Conservation (phyloP, 2,888 invertebrate species). For the Ennomos quercinarius region DNA sequence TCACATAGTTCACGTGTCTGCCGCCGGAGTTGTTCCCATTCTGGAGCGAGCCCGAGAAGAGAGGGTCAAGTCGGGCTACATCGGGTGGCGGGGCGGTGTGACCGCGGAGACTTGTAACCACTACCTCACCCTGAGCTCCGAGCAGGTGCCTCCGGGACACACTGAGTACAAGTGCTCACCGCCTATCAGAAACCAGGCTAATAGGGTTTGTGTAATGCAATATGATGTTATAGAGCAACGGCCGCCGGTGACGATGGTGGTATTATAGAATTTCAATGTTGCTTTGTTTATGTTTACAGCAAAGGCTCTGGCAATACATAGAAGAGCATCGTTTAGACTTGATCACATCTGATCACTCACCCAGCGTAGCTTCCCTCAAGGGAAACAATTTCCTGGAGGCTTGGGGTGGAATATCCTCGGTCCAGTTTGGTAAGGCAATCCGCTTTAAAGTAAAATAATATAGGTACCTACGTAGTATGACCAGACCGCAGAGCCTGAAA, state of each 20-base stretch:
- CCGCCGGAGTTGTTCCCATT: conserved; percentile 82
- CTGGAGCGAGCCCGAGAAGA: conserved; percentile 74
- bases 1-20: conserved; percentile 87
- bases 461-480: too few relatives aligned
- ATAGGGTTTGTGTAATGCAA: conserved; percentile 78
- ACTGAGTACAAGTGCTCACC: conserved; percentile 89
- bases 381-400: conserved; percentile 86
- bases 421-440: conserved; percentile 85
- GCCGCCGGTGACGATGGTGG: too few relatives aligned
- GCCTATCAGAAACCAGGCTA: conserved; percentile 85
- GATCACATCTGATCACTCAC: conserved; percentile 87
- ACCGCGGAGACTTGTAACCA: conserved; percentile 89
- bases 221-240: neutral
- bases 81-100: conserved; percentile 77
- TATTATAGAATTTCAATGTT: neutral
- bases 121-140: conserved; percentile 86
- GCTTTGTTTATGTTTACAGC: conserved; percentile 57
- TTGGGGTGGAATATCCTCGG: conserved; percentile 89
- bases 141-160: conserved; percentile 84
- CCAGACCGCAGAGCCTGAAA: too few relatives aligned
- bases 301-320: conserved; percentile 85
- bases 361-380: conserved; percentile 86
- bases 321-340: conserved; percentile 81
- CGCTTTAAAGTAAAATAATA: too few relatives aligned
- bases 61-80: conserved; percentile 80